Base-by-base conservation (phyloP, 2,888 invertebrate species). In the Euproctis similis region DNA sequence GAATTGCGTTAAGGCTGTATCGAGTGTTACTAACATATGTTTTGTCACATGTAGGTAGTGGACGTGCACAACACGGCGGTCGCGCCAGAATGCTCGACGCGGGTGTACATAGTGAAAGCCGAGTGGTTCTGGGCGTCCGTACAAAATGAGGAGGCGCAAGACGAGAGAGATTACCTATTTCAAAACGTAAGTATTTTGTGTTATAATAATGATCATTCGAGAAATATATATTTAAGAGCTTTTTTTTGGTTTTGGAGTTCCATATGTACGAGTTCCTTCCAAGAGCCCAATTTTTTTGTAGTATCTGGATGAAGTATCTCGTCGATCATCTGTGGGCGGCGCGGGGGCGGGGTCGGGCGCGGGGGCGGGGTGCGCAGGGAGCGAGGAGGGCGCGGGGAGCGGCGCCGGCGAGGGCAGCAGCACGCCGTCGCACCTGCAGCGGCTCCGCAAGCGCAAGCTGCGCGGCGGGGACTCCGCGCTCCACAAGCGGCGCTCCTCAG, bases 61-160 rank as follows among this genome's bases (percentile, higher is more conserved):
- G 95, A 95, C 71, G 94, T 94, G 64, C 91, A 91, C 52, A 88
- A 87, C 46, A 89, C 90, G 17, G 86, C 88, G 54, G 85, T 89
- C 26, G 87, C 91, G 42, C 91, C 91, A 23, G 93, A 92, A 59
- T 88, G 90, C 31, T 89, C 90, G 37, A 77, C 88, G 39, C 88
- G 88, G 51, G 91, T 92, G 13, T 90, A 91, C 65, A 87, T 95
- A 41, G 92, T 96, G 30, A 95, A 94, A 75, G 93, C 93, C 4
- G 95, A 97, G 85, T 98, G 98, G 98, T 98, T 98, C 81, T 98
- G 98, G 98, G 95, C 94, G 19, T 96, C 97, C 25, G 95, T 98
- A 39, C 97, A 97, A 80, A 96, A 97, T 86, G 96, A 96, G 59
- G 94, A 93, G 45, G 93, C 94, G 56, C 95, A 96, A 38, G 93